Conservation (phyloP, 2,113 vertebrate species). For the Pipra filicauda region DNA sequence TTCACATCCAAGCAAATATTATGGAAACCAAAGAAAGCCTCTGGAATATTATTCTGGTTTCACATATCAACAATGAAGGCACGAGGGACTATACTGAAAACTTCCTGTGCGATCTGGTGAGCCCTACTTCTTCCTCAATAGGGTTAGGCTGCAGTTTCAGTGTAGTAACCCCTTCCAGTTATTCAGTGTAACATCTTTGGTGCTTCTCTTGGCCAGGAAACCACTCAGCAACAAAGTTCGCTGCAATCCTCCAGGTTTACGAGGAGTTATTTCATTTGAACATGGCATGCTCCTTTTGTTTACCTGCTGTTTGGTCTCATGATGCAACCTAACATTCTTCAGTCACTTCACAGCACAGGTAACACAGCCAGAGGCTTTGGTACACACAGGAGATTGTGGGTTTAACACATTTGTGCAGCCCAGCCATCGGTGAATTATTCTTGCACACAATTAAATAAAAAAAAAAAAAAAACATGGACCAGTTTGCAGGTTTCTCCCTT, state of each 20-base stretch:
- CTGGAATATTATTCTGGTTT: not conserved
- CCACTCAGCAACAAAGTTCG: not conserved
- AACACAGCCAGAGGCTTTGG: not conserved
- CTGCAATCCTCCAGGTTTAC: not conserved
- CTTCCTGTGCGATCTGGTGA: not conserved
- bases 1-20: not conserved
- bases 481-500: not conserved
- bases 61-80: not conserved
- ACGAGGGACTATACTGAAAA: not conserved
- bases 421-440: not conserved
- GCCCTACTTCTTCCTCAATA: not conserved
- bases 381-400: not conserved
- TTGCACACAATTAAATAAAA: not conserved
- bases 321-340: not conserved
- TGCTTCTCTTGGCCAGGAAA: not conserved
- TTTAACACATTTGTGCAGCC: not conserved
- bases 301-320: conserved; percentile 6
- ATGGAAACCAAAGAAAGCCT: not conserved
- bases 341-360: not conserved
- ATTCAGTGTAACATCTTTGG: not conserved
- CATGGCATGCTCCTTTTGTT: not conserved
- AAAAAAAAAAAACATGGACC: not conserved
- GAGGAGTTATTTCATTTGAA: not conserved
- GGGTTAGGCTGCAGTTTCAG: not conserved
- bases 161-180: not conserved